A percentile compares a stretch with the other conserved stretches of the same genome.
Evolutionary conservation across 1,140 invertebrate genomes (phyloP).

Genomic region (Meteorus sp.): DNA sequence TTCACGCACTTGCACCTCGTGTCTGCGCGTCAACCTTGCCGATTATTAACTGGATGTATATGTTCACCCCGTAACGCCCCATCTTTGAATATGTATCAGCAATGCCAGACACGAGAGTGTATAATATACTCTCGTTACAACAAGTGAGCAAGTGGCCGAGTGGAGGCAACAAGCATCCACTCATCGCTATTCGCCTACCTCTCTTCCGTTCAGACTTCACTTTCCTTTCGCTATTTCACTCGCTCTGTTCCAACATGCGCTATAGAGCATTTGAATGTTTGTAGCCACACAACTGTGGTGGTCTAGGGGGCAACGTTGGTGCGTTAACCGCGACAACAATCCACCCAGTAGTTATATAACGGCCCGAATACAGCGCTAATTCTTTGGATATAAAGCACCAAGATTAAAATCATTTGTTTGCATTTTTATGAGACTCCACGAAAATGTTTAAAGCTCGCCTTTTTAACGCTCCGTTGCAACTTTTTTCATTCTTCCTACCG

Average conservation of each 20-base stretch:
- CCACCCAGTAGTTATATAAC: constrained; percentile 1
- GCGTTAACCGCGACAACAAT: neutral
- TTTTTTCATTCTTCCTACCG: no score
- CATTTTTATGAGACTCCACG: constrained; percentile 28
- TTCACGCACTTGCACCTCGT: neutral
- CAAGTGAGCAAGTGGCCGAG: neutral
- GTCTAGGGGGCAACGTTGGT: neutral
- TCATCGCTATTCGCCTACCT: no score
- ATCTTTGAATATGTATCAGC: constrained; percentile 26
- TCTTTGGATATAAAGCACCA: constrained; percentile 27
- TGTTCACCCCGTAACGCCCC: neutral
- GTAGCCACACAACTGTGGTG: neutral
- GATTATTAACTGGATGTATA: constrained; percentile 18
- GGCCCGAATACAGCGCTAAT: constrained; percentile 23
- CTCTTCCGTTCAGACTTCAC: no score
- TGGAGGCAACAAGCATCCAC: neutral
- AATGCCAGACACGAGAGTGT: neutral
- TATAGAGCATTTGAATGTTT: no score
- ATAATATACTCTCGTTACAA: neutral
- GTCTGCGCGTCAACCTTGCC: neutral
- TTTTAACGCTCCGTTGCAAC: constrained; percentile 7
- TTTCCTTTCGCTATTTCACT: neutral
- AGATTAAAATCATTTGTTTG: constrained; percentile 34
- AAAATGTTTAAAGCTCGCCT: constrained; percentile 23
- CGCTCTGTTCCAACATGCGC: neutral